Evolutionary conservation across 2,888 invertebrate genomes (phyloP), one percentile per base, ranked within the genome.

Genomic region (Molanna angustata): DNA sequence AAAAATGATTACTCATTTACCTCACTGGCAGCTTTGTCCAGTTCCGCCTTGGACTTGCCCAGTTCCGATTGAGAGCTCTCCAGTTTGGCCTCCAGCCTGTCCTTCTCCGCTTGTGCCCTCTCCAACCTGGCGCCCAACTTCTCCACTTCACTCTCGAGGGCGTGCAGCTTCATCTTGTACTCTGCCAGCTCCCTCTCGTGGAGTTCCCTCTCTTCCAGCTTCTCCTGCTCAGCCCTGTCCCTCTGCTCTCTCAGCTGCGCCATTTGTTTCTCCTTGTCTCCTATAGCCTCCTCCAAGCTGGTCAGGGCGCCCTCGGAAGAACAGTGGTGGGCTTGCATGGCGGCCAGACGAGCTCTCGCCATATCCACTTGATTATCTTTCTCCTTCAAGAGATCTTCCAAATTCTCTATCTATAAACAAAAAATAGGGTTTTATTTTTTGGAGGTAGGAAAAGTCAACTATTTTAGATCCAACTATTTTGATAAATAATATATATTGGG

Each of bases 301-400:
- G 92, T 90, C 48, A 96, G 77, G 2, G 95, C 94, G 46, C 93
- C 94, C 78, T 95, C 95, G 7, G 91, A 92, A 58, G 91, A 87
- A 73, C 91, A 93, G 67, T 94, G 93, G 67, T 95, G 94, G 13
- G 93, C 93, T 77, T 94, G 94, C 86, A 95, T 91, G 54, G 94
- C 92, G 42, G 91, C 90, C 44, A 92, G 72, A 62, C 94, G 81
- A 22, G 93, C 93, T 61, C 94, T 79, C 1, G 94, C 92, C 89
- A 94, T 92, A 64, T 95, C 94, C 49, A 99, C 90, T 79, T 97
- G 96, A 72, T 94, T 94, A 69, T 99, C 98, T 75, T 97, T 98
- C 69, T 99, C 99, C 73, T 94, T 94, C 46, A 99, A 79, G 48
- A 95, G 79, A 67, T 97, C 97, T 78, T 99, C 99, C 60, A 98